Conservation (phyloP, 2,113 vertebrate genomes). For the Thomomys bottae region DNA sequence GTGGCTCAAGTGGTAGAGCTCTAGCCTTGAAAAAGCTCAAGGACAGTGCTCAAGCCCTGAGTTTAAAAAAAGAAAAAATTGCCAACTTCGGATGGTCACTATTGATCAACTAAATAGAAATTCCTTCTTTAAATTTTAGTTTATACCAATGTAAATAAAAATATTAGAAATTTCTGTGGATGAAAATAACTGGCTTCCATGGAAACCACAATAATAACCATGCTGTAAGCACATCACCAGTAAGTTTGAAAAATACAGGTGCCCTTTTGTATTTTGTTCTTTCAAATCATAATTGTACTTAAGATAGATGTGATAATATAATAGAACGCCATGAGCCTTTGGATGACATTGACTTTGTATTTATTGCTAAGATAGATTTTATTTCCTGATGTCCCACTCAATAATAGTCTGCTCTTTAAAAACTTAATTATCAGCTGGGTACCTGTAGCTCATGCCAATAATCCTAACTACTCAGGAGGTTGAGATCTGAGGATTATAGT, state of each 20-base stretch:
- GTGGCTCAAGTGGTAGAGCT: too few relatives aligned
- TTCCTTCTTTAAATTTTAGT: not conserved
- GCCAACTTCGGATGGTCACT: not conserved
- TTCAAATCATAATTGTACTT: conserved; percentile 11
- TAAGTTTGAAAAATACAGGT: not conserved
- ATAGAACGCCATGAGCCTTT: not conserved
- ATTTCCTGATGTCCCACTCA: not conserved
- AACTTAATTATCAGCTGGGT: too few relatives aligned
- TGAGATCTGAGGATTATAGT: too few relatives aligned
- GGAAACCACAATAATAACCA: not conserved
- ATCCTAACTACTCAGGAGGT: too few relatives aligned
- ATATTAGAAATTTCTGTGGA: not conserved
- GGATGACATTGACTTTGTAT: not conserved
- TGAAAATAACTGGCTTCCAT: not conserved
- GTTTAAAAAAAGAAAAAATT: too few relatives aligned
- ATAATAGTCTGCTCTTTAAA: not conserved
- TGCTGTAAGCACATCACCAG: not conserved
- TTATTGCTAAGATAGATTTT: not conserved
- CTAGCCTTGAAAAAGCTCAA: too few relatives aligned
- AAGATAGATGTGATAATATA: not conserved
- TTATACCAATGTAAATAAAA: not conserved
- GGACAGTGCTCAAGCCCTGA: too few relatives aligned
- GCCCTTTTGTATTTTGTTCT: not conserved
- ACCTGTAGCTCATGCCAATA: too few relatives aligned
- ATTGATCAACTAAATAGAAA: not conserved